Evolutionary conservation across 2,113 vertebrate species (phyloP).

Genomic region (Nycticebus coucang): DNA sequence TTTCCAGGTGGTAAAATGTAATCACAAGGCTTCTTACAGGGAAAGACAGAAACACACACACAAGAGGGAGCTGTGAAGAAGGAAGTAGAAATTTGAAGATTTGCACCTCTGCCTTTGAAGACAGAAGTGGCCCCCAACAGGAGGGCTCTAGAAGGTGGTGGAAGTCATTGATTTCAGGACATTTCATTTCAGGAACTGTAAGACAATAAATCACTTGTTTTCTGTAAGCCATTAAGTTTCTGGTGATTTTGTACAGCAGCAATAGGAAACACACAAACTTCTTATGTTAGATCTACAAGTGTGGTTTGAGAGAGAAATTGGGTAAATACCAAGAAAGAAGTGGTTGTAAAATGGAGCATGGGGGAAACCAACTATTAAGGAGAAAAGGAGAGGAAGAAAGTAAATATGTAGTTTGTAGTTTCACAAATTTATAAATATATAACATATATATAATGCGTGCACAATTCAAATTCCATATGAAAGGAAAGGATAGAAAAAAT

Average conservation of each 20-base stretch:
- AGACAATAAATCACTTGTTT: not conserved
- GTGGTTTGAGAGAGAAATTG: not conserved
- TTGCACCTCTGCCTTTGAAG: not conserved
- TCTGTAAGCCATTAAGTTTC: not conserved
- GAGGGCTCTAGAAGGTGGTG: accelerated
- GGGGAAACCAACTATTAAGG: not conserved
- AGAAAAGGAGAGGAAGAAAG: not conserved
- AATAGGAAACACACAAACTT: not conserved
- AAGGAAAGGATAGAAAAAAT: not conserved
- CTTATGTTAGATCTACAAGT: not conserved
- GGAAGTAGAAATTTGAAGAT: not conserved
- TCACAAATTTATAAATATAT: not conserved
- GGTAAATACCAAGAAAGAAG: not conserved
- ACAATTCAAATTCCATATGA: not conserved
- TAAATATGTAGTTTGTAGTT: not conserved
- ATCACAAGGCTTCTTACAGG: not conserved
- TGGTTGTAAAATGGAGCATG: not conserved
- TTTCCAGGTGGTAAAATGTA: not conserved
- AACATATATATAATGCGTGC: not conserved
- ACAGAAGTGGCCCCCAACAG: accelerated
- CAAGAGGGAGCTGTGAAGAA: not conserved
- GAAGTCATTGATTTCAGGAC: not conserved
- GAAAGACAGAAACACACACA: not conserved
- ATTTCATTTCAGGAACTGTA: not conserved
- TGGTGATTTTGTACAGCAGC: not conserved